Percentiles rank a stretch among this genome's conserved stretches.
These are phyloP conservation scores for Callyntrura guangdongensis DNA, from an alignment of 2,888 invertebrate species.

Conservation along the genomic window DNA sequence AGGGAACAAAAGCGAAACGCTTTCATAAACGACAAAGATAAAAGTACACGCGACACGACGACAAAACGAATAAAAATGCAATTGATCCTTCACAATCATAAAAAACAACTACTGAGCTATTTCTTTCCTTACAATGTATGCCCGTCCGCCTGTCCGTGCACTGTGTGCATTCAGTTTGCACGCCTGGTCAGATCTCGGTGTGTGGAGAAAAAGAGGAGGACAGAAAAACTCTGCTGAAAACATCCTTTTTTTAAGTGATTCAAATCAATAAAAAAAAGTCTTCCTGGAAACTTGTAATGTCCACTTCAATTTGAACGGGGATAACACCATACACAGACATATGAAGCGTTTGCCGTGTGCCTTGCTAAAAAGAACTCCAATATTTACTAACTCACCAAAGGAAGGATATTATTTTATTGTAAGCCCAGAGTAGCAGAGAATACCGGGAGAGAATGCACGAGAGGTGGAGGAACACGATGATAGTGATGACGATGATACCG, in stretches of 20 bases:
- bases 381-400: neutral
- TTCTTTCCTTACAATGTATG: too few relatives aligned
- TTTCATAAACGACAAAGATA: neutral
- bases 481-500: constrained; percentile 33
- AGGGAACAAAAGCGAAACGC: constrained; percentile 9
- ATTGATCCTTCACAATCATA: constrained; percentile 54
- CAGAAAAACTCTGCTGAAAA: neutral
- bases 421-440: neutral
- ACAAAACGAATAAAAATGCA: constrained; percentile 57
- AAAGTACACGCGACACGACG: constrained; percentile 34
- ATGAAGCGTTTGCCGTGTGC: neutral
- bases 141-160: too few relatives aligned
- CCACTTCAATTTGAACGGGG: constrained; percentile 14
- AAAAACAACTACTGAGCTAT: constrained; percentile 17
- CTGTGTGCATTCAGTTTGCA: neutral
- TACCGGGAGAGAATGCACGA: constrained; percentile 2
- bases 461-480: constrained; percentile 25
- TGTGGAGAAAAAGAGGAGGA: neutral
- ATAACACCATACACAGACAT: neutral
- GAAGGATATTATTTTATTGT: constrained; percentile 14
- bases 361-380: neutral
- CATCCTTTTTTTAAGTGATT: constrained; percentile 47
- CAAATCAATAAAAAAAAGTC: constrained; percentile 50
- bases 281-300: constrained; percentile 19
- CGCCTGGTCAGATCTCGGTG: too few relatives aligned